Evolutionary conservation across 2,888 invertebrate species (phyloP).

Genomic region (Conus canariensis): DNA sequence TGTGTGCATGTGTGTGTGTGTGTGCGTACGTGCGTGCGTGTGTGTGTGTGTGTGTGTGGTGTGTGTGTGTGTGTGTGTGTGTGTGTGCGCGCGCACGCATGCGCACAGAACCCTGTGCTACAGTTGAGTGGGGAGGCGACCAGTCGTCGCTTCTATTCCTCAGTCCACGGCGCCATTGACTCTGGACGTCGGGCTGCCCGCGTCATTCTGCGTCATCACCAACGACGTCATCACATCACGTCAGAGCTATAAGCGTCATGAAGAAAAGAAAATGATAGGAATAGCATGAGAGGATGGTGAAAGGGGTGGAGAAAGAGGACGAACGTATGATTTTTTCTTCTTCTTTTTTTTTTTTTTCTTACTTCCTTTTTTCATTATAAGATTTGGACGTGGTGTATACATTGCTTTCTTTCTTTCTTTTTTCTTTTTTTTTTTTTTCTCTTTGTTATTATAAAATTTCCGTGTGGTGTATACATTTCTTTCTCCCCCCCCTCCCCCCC

Average conservation of each 20-base stretch:
- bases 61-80: conserved; percentile 27
- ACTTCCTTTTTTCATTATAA: too few relatives aligned
- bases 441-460: too few relatives aligned
- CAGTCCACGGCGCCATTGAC: conserved; percentile 42
- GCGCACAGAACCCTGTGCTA: conserved; percentile 27
- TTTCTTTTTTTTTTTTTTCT: too few relatives aligned
- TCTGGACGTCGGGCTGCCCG: conserved; percentile 26
- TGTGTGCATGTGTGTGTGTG: conserved; percentile 14
- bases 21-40: conserved; percentile 9
- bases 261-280: too few relatives aligned
- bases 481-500: too few relatives aligned
- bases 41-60: conserved; percentile 19
- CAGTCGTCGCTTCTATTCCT: conserved; percentile 32
- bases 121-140: conserved; percentile 32
- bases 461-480: too few relatives aligned
- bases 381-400: too few relatives aligned
- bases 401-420: too few relatives aligned
- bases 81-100: background rate
- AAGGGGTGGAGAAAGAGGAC: too few relatives aligned
- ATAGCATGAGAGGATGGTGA: background rate
- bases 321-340: too few relatives aligned
- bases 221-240: background rate
- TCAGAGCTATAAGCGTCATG: too few relatives aligned
- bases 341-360: too few relatives aligned
- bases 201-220: conserved; percentile 34